These are phyloP conservation scores for Dendroctonus valens DNA, from an alignment of 1,140 invertebrate genomes.

Conservation along the genomic window DNA sequence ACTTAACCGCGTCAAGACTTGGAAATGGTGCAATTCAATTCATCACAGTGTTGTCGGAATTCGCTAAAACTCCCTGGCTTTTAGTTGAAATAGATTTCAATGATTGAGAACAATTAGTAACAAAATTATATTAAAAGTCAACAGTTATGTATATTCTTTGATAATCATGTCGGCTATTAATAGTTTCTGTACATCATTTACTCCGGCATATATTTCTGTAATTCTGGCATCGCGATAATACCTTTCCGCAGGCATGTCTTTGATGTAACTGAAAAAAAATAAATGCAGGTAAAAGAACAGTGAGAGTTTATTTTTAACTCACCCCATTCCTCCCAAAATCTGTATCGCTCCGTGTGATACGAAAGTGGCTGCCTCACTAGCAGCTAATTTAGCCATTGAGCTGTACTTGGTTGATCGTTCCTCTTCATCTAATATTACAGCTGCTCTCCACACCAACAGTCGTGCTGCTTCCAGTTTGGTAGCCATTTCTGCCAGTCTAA, in stretches of 20 bases:
- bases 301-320: background rate
- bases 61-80: too few species aligned
- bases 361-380: slow-evolving; percentile 81
- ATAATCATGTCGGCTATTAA: slow-evolving; percentile 77
- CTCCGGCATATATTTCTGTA: slow-evolving; percentile 86
- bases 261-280: slow-evolving; percentile 59
- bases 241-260: slow-evolving; percentile 84
- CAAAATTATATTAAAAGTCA: too few species aligned
- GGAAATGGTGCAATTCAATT: too few species aligned
- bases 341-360: slow-evolving; percentile 81
- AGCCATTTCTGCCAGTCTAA: slow-evolving; percentile 80
- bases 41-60: too few species aligned
- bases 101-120: too few species aligned
- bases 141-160: slow-evolving; percentile 59
- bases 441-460: slow-evolving; percentile 80
- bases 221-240: slow-evolving; percentile 84
- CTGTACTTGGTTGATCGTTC: slow-evolving; percentile 66
- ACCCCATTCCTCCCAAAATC: slow-evolving; percentile 83
- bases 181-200: slow-evolving; percentile 88
- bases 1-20: too few species aligned
- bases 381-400: slow-evolving; percentile 87
- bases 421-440: slow-evolving; percentile 66
- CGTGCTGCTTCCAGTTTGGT: slow-evolving; percentile 73
- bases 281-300: background rate
- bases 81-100: too few species aligned